Evolutionary conservation across 2,888 invertebrate species (phyloP).

Genomic region (Noctuana brunneofusca): DNA sequence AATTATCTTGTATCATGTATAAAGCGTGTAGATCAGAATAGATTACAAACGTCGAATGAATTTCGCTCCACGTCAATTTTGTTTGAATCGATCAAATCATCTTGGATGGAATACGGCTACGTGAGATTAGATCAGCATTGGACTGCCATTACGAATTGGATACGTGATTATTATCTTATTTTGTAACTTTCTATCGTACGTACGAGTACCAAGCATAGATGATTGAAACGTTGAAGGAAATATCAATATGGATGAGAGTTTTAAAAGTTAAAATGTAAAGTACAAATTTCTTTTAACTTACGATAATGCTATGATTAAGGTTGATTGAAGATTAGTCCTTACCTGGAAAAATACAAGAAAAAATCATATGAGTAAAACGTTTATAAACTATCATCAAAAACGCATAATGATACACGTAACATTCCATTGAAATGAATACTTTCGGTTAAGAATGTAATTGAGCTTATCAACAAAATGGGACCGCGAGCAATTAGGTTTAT

Average conservation of each 20-base stretch:
- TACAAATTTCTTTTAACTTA: slow-evolving; percentile 9
- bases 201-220: neutral
- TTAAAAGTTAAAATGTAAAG: neutral
- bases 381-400: slow-evolving; percentile 28
- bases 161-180: slow-evolving; percentile 29
- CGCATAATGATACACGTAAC: slow-evolving; percentile 25
- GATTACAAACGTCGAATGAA: slow-evolving; percentile 49
- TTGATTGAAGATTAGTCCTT: slow-evolving; percentile 25
- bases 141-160: slow-evolving; percentile 30
- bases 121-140: slow-evolving; percentile 18
- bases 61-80: slow-evolving; percentile 40
- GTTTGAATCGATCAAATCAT: slow-evolving; percentile 67
- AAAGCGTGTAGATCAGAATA: slow-evolving; percentile 33
- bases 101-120: slow-evolving; percentile 26
- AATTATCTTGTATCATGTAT: slow-evolving; percentile 7
- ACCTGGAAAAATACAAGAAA: slow-evolving; percentile 33
- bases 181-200: slow-evolving; percentile 16
- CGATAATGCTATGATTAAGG: slow-evolving; percentile 1
- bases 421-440: slow-evolving; percentile 30
- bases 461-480: slow-evolving; percentile 29
- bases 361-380: slow-evolving; percentile 24
- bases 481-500: slow-evolving; percentile 37
- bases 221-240: slow-evolving; percentile 6
- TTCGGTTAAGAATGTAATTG: slow-evolving; percentile 23
- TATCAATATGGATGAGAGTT: neutral